A percentile compares a stretch with the other conserved stretches of the same genome.
Evolutionary conservation across 1,140 invertebrate species (phyloP).

Genomic region (Caenorhabditis briggsae): DNA sequence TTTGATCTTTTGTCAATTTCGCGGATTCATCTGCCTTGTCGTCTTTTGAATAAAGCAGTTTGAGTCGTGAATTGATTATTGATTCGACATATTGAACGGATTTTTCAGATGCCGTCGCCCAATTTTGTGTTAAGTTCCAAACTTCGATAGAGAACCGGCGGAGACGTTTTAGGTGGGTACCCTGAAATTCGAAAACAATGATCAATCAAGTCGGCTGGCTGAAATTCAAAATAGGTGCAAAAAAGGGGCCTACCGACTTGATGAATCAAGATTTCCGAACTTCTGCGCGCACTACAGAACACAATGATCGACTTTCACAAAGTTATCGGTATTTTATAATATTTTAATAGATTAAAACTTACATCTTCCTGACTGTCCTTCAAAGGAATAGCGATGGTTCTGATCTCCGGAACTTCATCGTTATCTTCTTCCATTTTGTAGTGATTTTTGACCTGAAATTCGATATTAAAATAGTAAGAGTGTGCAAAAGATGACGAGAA

Average conservation of each 20-base stretch:
- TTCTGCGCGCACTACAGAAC: background rate
- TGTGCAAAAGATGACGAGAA: background rate
- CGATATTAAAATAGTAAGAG: background rate
- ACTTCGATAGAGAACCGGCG: slow-evolving; percentile 60
- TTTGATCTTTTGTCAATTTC: slow-evolving; percentile 39
- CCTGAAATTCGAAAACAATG: slow-evolving; percentile 45
- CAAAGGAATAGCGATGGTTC: slow-evolving; percentile 38
- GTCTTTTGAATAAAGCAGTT: slow-evolving; percentile 35
- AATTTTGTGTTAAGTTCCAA: slow-evolving; percentile 59
- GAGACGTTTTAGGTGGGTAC: slow-evolving; percentile 27
- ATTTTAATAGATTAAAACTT: background rate
- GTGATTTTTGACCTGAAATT: background rate
- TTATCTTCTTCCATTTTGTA: background rate
- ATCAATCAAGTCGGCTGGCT: slow-evolving; percentile 28
- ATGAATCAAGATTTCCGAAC: slow-evolving; percentile 20
- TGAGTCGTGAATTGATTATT: slow-evolving; percentile 33
- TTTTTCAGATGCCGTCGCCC: slow-evolving; percentile 33
- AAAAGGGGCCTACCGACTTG: background rate
- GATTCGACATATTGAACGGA: slow-evolving; percentile 9
- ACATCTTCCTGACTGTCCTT: slow-evolving; percentile 49
- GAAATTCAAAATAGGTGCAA: background rate
- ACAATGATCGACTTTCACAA: slow-evolving; percentile 4
- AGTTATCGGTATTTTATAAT: background rate
- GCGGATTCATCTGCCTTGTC: background rate
- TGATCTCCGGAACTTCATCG: background rate